Conservation (phyloP, 2,797 vertebrate species). For the Otus scops region DNA sequence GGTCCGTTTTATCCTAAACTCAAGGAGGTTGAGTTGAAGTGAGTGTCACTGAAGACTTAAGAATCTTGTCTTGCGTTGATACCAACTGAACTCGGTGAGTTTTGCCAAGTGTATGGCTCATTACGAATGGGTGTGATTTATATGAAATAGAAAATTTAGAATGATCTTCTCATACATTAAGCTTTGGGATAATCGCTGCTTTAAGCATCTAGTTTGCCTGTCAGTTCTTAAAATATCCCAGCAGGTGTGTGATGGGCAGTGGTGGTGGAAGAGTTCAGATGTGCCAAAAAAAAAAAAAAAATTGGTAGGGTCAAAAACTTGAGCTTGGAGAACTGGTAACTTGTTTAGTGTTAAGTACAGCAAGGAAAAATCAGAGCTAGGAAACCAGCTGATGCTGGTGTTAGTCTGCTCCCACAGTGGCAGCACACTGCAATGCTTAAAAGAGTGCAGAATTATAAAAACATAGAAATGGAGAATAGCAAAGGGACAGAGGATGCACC, state of each 20-base stretch:
- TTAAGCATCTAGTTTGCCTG: background rate
- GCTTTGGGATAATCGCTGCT: background rate
- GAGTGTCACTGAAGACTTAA: background rate
- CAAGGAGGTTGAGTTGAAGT: background rate
- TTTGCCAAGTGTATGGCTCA: background rate
- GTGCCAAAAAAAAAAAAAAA: background rate
- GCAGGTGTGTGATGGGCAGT: background rate
- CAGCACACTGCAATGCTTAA: background rate
- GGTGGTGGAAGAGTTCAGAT: background rate
- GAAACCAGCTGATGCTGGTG: background rate
- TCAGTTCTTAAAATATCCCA: background rate
- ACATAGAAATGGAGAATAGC: background rate
- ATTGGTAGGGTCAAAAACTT: background rate
- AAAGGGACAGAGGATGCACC: background rate
- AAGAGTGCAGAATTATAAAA: background rate
- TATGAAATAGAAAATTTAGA: background rate
- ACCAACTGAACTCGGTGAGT: background rate
- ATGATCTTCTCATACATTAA: background rate
- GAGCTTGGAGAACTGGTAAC: background rate
- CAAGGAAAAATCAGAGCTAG: background rate
- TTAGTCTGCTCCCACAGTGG: background rate
- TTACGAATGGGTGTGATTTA: background rate
- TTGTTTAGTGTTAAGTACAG: background rate
- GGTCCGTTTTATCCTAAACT: background rate
- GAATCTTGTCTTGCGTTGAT: background rate